phyloP scores from a whole-genome alignment of 1,140 invertebrate species.

The Wasmannia auropunctata region DNA sequence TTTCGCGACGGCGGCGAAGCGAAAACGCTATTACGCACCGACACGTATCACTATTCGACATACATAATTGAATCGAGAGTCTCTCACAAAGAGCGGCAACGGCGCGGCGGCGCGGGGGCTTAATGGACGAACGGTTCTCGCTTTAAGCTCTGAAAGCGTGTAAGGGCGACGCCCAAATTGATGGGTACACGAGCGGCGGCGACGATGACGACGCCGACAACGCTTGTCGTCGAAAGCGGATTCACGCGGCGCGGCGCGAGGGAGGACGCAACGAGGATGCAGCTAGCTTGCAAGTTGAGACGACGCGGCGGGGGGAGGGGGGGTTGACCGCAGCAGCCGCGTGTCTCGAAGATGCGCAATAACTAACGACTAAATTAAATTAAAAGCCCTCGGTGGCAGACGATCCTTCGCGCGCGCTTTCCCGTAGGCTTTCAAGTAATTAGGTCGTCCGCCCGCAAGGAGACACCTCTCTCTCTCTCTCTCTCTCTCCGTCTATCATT shows the following conservation, averaged over 20 bases:
- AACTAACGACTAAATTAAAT: conserved; percentile 74
- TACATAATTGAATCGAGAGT: conserved; percentile 58
- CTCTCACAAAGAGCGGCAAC: conserved; percentile 53
- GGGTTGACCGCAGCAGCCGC: conserved; percentile 35
- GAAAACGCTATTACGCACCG: conserved; percentile 44
- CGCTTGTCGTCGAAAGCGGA: conserved; percentile 51
- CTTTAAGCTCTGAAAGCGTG: conserved; percentile 65
- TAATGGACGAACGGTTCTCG: conserved; percentile 65
- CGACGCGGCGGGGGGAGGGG: neutral
- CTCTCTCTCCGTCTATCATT: conserved; percentile 2
- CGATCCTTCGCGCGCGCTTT: conserved; percentile 63
- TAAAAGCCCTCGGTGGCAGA: conserved; percentile 69
- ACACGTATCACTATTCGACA: conserved; percentile 50
- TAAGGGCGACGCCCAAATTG: conserved; percentile 67
- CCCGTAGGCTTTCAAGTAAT: conserved; percentile 77
- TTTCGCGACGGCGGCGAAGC: neutral
- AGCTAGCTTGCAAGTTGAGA: neutral
- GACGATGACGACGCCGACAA: conserved; percentile 24
- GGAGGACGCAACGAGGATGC: neutral
- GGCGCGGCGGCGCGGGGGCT: neutral
- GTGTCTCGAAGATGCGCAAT: conserved; percentile 64
- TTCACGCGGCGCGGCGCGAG: conserved; percentile 23
- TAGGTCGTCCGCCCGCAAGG: conserved; percentile 74
- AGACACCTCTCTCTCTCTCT: conserved; percentile 38
- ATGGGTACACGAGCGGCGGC: conserved; percentile 42